Conservation (phyloP, 2,888 invertebrate genomes). For the Drosophila mulleri region DNA sequence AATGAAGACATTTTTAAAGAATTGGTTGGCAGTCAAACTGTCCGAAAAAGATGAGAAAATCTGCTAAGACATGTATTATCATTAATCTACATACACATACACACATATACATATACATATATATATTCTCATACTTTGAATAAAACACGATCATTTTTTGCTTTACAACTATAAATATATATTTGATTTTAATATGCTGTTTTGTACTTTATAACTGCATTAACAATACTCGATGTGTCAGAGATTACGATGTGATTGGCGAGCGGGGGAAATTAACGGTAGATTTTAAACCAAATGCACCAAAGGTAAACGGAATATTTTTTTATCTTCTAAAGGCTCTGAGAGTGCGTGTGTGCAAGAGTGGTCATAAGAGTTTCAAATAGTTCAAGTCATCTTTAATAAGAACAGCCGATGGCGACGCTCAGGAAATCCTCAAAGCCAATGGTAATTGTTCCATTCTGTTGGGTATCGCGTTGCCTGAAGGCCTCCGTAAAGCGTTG, state of each 20-base stretch:
- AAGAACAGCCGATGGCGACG: constrained; percentile 91
- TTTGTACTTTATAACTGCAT: constrained; percentile 65
- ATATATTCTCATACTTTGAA: constrained; percentile 57
- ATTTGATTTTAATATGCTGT: constrained; percentile 52
- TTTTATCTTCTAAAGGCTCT: constrained; percentile 38
- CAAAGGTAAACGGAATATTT: constrained; percentile 54
- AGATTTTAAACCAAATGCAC: constrained; percentile 50
- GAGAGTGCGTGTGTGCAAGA: constrained; percentile 18
- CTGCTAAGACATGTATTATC: constrained; percentile 50
- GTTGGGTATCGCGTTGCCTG: constrained; percentile 90
- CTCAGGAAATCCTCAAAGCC: constrained; percentile 96
- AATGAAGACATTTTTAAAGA: constrained; percentile 36
- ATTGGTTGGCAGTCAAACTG: constrained; percentile 65
- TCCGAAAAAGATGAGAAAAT: constrained; percentile 3
- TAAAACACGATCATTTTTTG: constrained; percentile 55
- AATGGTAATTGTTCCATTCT: constrained; percentile 93
- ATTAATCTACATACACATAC: constrained; percentile 16
- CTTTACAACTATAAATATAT: constrained; percentile 56
- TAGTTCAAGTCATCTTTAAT: constrained; percentile 28
- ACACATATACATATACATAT: constrained; percentile 14
- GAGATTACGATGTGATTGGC: constrained; percentile 58
- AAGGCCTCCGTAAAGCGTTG: constrained; percentile 96
- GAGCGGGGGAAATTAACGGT: constrained; percentile 28
- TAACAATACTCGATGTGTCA: constrained; percentile 61
- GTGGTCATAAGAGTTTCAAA: constrained; percentile 9